phyloP scores from a whole-genome alignment of 2,888 invertebrate species.

The Apocheima hispidaria region DNA sequence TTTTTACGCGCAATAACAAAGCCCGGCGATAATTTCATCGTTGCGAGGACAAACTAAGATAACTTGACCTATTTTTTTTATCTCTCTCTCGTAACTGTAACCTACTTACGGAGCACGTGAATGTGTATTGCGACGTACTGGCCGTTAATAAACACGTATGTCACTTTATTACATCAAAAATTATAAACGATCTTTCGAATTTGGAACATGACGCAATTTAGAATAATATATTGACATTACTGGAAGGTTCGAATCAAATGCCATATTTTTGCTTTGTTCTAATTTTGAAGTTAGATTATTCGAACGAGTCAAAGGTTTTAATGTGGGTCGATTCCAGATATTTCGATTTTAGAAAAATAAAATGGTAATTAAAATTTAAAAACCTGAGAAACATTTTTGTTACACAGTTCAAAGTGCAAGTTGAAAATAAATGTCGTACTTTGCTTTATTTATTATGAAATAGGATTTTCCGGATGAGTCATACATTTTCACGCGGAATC shows the following conservation, averaged over 20 bases:
- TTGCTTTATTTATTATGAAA: conserved; percentile 12
- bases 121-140: conserved; percentile 63
- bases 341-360: neutral
- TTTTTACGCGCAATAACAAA: conserved; percentile 74
- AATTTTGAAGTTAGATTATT: conserved; percentile 38
- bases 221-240: conserved; percentile 28
- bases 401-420: conserved; percentile 18
- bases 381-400: neutral
- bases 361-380: neutral
- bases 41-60: conserved; percentile 83
- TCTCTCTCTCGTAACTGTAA: conserved; percentile 79
- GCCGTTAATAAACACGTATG: conserved; percentile 54
- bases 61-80: conserved; percentile 86
- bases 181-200: conserved; percentile 52
- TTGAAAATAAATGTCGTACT: neutral
- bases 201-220: conserved; percentile 55
- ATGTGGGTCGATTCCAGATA: conserved; percentile 7
- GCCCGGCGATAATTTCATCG: conserved; percentile 77
- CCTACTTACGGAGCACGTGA: conserved; percentile 76
- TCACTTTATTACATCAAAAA: conserved; percentile 55
- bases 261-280: conserved; percentile 12
- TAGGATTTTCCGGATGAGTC: conserved; percentile 16
- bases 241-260: conserved; percentile 23
- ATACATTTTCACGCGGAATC: conserved; percentile 32
- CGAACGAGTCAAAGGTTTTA: conserved; percentile 42